These are phyloP conservation scores for Antrozous pallidus DNA, from an alignment of 2,797 vertebrate species.

Conservation along the genomic window DNA sequence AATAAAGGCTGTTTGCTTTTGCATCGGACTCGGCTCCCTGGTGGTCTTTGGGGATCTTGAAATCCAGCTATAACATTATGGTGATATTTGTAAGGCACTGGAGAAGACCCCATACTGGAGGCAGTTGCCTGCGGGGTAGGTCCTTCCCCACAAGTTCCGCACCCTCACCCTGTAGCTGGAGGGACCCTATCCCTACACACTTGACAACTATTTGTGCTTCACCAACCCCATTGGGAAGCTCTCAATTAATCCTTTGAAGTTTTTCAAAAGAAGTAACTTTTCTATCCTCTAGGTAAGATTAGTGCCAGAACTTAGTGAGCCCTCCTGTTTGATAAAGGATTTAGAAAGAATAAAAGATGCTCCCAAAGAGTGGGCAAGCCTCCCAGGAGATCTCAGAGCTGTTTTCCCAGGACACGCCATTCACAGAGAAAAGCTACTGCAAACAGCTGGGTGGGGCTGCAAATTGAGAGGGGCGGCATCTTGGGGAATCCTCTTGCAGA, in stretches of 20 bases:
- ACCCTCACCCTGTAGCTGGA: not conserved
- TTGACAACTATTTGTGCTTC: not conserved
- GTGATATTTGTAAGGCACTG: not conserved
- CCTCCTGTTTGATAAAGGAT: not conserved
- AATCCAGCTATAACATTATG: too few relatives aligned
- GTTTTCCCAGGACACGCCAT: too few relatives aligned
- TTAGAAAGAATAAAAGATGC: not conserved
- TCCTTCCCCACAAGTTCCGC: not conserved
- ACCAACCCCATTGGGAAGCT: not conserved
- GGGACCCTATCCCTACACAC: not conserved
- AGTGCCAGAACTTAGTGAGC: not conserved
- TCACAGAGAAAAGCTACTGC: too few relatives aligned
- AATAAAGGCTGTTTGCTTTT: too few relatives aligned
- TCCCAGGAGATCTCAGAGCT: not conserved
- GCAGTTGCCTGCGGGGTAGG: fast-evolving
- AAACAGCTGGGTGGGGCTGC: too few relatives aligned
- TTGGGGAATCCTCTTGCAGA: too few relatives aligned
- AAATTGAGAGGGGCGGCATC: too few relatives aligned
- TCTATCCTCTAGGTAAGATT: not conserved
- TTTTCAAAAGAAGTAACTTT: not conserved
- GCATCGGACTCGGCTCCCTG: too few relatives aligned
- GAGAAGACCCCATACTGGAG: not conserved
- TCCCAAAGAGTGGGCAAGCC: not conserved
- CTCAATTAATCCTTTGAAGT: not conserved
- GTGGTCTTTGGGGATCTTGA: too few relatives aligned